A percentile compares a stretch with the other conserved stretches of the same genome.
Conservation (phyloP, 2,113 vertebrate species). For the Scytalopus superciliaris region DNA sequence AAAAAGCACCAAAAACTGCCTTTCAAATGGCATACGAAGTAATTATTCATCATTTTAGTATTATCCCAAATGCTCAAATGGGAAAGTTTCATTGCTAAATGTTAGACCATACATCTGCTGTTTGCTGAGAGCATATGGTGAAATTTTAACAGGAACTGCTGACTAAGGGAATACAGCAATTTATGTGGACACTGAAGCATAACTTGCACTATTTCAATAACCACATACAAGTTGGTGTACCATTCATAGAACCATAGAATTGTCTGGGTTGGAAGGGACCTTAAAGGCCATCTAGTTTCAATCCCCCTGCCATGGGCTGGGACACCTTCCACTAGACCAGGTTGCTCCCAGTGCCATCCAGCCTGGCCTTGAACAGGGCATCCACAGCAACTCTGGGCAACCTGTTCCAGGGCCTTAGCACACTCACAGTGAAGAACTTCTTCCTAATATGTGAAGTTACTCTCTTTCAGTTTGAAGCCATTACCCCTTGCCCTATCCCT, state of each 20-base stretch:
- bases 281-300: not conserved
- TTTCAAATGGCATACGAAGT: not conserved
- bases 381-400: not conserved
- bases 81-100: conserved; percentile 6
- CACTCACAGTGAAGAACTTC: not conserved
- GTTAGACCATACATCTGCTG: conserved; percentile 20
- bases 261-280: not conserved
- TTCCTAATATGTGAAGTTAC: not conserved
- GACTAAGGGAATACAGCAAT: conserved; percentile 3
- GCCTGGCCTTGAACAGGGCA: not conserved
- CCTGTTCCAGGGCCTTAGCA: not conserved
- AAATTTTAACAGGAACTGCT: not conserved
- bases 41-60: not conserved
- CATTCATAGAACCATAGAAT: not conserved
- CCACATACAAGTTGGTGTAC: not conserved
- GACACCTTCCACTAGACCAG: not conserved
- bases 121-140: conserved; percentile 20
- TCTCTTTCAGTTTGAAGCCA: not conserved
- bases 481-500: not conserved
- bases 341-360: not conserved
- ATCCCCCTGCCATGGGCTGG: not conserved
- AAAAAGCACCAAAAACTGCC: not conserved
- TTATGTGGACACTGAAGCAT: not conserved
- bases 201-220: not conserved
- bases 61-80: not conserved